Evolutionary conservation across 2,888 invertebrate species (phyloP).

Genomic region (Drosophila paranaensis): DNA sequence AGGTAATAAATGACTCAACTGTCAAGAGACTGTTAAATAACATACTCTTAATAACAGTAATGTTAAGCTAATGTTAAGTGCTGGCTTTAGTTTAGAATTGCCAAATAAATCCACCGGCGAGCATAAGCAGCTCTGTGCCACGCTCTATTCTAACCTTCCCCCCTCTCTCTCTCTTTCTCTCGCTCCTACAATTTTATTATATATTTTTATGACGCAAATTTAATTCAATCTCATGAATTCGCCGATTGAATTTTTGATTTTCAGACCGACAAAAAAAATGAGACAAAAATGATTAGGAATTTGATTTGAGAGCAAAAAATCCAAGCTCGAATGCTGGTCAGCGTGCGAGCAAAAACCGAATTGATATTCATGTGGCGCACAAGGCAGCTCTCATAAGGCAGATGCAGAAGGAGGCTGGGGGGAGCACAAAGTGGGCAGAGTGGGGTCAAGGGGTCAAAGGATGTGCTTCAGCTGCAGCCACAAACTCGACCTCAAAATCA

Average conservation of each 20-base stretch:
- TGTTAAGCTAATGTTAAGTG: too few species aligned
- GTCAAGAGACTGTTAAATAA: background rate
- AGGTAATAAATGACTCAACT: background rate
- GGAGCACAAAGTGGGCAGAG: background rate
- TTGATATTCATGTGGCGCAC: constrained; percentile 60
- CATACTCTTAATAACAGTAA: background rate
- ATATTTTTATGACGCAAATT: constrained; percentile 33
- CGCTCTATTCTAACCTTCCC: too few species aligned
- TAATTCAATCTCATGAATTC: constrained; percentile 29
- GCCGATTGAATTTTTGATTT: constrained; percentile 16
- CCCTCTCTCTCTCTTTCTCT: too few species aligned
- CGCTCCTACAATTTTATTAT: constrained; percentile 18
- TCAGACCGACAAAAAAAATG: too few species aligned
- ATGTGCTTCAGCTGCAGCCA: constrained; percentile 38
- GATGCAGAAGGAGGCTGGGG: too few species aligned
- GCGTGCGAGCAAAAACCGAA: background rate
- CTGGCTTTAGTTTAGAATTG: too few species aligned
- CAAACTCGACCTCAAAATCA: constrained; percentile 59
- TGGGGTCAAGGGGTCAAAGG: constrained; percentile 2
- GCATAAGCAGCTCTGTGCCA: too few species aligned
- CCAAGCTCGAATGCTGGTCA: constrained; percentile 5
- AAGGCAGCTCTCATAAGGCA: constrained; percentile 19
- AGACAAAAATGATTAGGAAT: constrained; percentile 8
- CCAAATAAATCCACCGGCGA: too few species aligned
- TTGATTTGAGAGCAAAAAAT: constrained; percentile 17